Evolutionary conservation across 2,888 invertebrate genomes (phyloP).

Genomic region (Ecdyonurus torrentis): DNA sequence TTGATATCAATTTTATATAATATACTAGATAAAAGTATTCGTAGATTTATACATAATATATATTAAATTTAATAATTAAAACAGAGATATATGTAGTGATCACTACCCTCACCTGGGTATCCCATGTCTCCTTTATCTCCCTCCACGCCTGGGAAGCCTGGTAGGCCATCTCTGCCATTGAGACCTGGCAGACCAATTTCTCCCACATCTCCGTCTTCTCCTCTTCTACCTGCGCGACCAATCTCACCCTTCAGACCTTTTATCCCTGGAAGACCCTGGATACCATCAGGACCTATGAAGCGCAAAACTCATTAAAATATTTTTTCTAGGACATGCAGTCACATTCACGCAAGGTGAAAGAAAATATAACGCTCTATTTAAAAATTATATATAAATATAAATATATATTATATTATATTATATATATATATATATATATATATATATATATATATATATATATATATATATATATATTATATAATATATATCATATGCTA

Average conservation of each 20-base stretch:
- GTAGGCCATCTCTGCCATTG: conserved; percentile 16
- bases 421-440: not conserved
- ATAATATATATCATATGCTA: too few species aligned
- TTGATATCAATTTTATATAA: too few species aligned
- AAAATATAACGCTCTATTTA: too few species aligned
- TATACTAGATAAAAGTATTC: too few species aligned
- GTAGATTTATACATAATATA: too few species aligned
- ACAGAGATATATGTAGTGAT: too few species aligned
- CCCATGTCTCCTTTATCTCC: conserved; percentile 29
- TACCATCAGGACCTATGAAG: conserved; percentile 23
- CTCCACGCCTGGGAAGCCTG: conserved; percentile 16
- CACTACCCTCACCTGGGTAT: conserved; percentile 20
- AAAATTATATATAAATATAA: too few species aligned
- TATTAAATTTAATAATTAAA: too few species aligned
- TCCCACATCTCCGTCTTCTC: conserved; percentile 18
- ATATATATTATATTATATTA: too few species aligned
- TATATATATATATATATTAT: not conserved
- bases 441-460: not conserved
- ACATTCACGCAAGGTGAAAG: too few species aligned
- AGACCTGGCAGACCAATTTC: conserved; percentile 15
- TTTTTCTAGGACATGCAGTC: too few species aligned
- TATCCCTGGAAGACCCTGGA: conserved; percentile 21
- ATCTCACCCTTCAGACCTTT: conserved; percentile 26
- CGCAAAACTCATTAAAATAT: too few species aligned
- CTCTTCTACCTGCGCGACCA: conserved; percentile 17